phyloP scores from a whole-genome alignment of 2,113 vertebrate species.

The Ploceus nigricollis region DNA sequence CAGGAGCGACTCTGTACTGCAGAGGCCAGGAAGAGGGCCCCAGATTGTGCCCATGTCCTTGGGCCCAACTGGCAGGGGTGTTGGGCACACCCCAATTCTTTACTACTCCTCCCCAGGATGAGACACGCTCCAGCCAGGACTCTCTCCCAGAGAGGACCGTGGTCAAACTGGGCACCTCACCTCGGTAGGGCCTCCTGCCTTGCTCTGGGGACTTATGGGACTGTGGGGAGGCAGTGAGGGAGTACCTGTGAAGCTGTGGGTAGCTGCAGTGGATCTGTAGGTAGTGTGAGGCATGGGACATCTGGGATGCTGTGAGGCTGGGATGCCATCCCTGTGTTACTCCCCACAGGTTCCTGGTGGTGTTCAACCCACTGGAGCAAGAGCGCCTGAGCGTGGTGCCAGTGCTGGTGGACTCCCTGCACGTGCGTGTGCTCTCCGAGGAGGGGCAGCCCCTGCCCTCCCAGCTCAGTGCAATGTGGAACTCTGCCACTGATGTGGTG shows the following conservation, averaged over 20 bases:
- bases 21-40: not conserved
- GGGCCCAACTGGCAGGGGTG: not conserved
- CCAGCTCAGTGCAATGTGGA: slow-evolving; percentile 87
- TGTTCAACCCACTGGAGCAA: slow-evolving; percentile 92
- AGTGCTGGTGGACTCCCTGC: slow-evolving; percentile 81
- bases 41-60: not conserved
- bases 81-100: not conserved
- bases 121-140: slow-evolving; percentile 86
- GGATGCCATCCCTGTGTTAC: not conserved
- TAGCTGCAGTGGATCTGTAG: not conserved
- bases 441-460: slow-evolving; percentile 87
- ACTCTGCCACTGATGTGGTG: slow-evolving; percentile 77
- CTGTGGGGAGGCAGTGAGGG: not conserved
- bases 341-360: slow-evolving; percentile 82
- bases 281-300: not conserved
- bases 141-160: slow-evolving; percentile 88
- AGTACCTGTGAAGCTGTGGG: not conserved
- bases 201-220: not conserved
- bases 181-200: slow-evolving; percentile 73
- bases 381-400: slow-evolving; percentile 86
- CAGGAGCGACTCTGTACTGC: not conserved
- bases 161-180: slow-evolving; percentile 81
- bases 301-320: fast-evolving
- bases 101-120: slow-evolving; percentile 73
- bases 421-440: slow-evolving; percentile 82